These are phyloP conservation scores for Neopipo cinnamomea DNA, from an alignment of 2,113 vertebrate species.

Conservation along the genomic window DNA sequence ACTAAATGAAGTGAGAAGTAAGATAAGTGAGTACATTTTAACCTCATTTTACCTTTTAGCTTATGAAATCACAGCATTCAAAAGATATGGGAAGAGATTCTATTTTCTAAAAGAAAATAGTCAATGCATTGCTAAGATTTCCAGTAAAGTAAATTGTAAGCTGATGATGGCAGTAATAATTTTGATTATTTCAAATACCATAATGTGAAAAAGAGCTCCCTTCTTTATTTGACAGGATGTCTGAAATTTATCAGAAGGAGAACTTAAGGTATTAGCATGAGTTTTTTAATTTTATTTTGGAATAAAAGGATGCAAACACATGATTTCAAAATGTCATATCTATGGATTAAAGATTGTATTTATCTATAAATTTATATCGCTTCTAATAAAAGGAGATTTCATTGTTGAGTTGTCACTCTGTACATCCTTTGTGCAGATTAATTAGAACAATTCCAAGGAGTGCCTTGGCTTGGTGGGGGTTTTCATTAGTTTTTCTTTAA, in stretches of 20 bases:
- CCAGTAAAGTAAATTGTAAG: not conserved
- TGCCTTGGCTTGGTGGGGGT: not conserved
- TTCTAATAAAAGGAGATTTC: not conserved
- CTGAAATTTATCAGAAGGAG: not conserved
- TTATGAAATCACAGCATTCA: not conserved
- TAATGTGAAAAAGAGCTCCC: not conserved
- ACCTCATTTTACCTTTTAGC: not conserved
- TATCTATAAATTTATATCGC: not conserved
- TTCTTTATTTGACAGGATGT: not conserved
- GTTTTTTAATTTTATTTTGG: not conserved
- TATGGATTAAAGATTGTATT: not conserved
- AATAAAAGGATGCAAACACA: not conserved
- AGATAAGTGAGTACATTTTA: constrained; percentile 85
- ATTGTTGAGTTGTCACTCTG: not conserved
- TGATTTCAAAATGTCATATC: not conserved
- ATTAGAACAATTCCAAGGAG: not conserved
- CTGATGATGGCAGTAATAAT: not conserved
- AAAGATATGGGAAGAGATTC: not conserved
- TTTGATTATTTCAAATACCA: not conserved
- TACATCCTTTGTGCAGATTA: not conserved
- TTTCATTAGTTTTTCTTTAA: not conserved
- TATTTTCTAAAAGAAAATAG: not conserved
- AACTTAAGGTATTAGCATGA: not conserved
- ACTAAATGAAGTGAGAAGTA: constrained; percentile 79
- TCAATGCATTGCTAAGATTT: not conserved